Evolutionary conservation across 2,888 invertebrate species (phyloP), one percentile per base, ranked within the genome.

Genomic region (Bhutanitis thaidina): DNA sequence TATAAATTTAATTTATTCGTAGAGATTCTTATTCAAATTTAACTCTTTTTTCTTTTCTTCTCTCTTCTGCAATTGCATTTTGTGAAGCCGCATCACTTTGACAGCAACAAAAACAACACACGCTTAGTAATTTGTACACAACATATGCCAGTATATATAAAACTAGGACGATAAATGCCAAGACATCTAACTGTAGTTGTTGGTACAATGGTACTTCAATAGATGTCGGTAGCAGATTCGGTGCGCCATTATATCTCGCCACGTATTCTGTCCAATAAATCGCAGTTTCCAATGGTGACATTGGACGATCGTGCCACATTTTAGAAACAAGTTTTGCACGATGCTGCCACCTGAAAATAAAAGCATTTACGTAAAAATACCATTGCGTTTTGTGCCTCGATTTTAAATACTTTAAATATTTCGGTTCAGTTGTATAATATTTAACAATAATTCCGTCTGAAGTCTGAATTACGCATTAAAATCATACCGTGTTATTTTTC

Each of bases 241-340:
- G 85, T 10, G 86, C 78, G 1, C 89, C 89, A 15, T 71, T 73
- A 52, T 89, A 82, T 16, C 88, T 68, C 25, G 91, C 77, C 55
- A 91, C 87, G 62, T 91, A 91, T 59, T 92, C 92, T 10, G 90
- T 87, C 87, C 91, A 91, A 74, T 92, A 92, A 64, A 91, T 77
- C 50, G 92, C 91, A 20, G 80, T 87, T 52, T 91, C 88, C 41
- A 91, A 56, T 0, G 92, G 89, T 3, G 90, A 79, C 61, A 84
- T 80, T 30, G 90, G 80, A 0, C 92, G 88, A 56, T 90, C 87
- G 52, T 90, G 90, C 80, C 91, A 92, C 15, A 90, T 63, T 51
- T 80, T 73, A 0, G 92, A 90, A 0, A 91, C 69, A 20, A 76
- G 61, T 49, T 74, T 73, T 0, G 91, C 90, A 13, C 78, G 77